Evolutionary conservation across 2,113 vertebrate genomes (phyloP), one percentile per base, ranked within the genome.

Genomic region (Pseudonaja textilis): DNA sequence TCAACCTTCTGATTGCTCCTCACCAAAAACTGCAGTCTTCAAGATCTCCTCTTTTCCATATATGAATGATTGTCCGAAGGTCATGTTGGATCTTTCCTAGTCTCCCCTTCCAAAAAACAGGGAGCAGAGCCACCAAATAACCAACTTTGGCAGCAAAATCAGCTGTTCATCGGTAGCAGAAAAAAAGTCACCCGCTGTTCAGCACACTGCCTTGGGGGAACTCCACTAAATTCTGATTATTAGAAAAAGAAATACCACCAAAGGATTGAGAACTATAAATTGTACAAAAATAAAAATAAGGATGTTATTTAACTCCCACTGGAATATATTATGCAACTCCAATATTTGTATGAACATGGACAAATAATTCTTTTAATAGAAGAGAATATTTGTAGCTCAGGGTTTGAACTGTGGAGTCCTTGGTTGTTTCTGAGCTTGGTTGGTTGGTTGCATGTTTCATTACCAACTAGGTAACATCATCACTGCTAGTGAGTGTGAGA

Each of bases 171-270:
- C 2, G 6, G 23, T 9, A 22, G 8, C 8, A 25, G 57, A n/a
- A n/a, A 29, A 14, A 29, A 26, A n/a, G 1, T 69, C 12, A 69
- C 64, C 61, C 29, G n/a, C 29, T 69, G 47, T 50, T 50, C 47
- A 50, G 12, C 64, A 12, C 12, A 2, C 4, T 12, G 16, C n/a
- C 64, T n/a, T 69, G 64, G 29, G 64, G 4, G 11, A 69, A 69
- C 11, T n/a, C 29, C 12, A 95, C 94, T 64, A 93, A 93, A 64
- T 93, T 93, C 89, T 96, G 94, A 93, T 91, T 90, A 91, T 34
- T 74, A 88, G 52, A 87, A 92, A 90, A 57, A 96, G 18, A 88
- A 90, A 95, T 54, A 96, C 93, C 81, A 95, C 93, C n/a, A 91
- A 64, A 23, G 64, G 86, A 88, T 8, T 93, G 91, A 86, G 1